These are phyloP conservation scores for Vireo altiloquus DNA, from an alignment of 2,113 vertebrate genomes.

Conservation along the genomic window DNA sequence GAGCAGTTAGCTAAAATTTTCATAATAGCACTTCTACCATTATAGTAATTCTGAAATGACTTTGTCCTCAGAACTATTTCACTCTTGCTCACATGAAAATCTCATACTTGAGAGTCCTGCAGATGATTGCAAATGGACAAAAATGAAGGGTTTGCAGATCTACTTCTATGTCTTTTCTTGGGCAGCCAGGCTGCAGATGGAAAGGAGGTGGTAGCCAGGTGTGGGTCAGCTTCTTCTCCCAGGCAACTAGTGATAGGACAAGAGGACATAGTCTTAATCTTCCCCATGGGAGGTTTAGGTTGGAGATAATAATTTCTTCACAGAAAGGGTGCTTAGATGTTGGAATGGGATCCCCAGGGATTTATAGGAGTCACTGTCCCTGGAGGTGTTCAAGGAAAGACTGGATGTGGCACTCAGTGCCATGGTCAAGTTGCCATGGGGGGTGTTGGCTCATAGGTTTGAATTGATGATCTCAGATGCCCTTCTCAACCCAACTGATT, in stretches of 20 bases:
- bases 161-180: background rate
- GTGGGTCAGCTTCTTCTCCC: accelerated
- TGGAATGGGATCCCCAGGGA: background rate
- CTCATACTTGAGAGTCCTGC: background rate
- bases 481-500: background rate
- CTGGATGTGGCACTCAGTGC: background rate
- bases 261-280: background rate
- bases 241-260: too few species aligned
- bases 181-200: background rate
- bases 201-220: background rate
- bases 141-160: background rate
- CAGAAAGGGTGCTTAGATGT: background rate
- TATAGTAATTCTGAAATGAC: background rate
- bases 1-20: background rate
- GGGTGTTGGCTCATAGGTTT: background rate
- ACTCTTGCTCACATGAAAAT: background rate
- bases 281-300: background rate
- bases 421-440: background rate
- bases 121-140: background rate
- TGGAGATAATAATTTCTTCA: background rate
- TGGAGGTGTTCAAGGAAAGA: background rate
- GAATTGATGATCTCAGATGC: accelerated
- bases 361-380: background rate
- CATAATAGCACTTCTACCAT: background rate
- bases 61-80: background rate